These are phyloP conservation scores for Chaitophorus viminalis DNA, from an alignment of 2,888 invertebrate genomes.

Conservation along the genomic window DNA sequence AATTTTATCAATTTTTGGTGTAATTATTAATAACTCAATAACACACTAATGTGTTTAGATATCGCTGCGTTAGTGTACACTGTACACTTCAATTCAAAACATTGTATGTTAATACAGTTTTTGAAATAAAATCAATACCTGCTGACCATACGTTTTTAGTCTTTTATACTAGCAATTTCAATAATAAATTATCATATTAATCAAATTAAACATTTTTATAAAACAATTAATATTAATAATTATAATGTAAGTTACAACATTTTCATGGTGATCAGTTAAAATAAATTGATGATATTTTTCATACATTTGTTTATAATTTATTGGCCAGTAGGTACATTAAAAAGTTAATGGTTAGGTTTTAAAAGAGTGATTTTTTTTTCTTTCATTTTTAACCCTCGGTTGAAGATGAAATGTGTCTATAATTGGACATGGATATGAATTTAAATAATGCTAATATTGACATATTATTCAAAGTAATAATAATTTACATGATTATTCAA, in stretches of 20 bases:
- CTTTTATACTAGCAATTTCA: not conserved
- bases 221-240: not conserved
- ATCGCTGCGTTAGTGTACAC: not conserved
- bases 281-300: not conserved
- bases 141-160: not conserved
- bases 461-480: not conserved
- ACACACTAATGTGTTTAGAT: not conserved
- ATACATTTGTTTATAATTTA: not conserved
- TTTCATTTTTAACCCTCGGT: not conserved
- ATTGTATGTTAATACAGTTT: not conserved
- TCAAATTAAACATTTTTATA: not conserved
- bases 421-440: not conserved
- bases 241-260: not conserved
- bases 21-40: not conserved
- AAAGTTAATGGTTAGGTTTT: not conserved
- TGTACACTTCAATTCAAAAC: not conserved
- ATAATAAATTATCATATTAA: not conserved
- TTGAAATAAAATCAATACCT: constrained; percentile 10
- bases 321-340: not conserved
- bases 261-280: not conserved
- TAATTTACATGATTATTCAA: not conserved
- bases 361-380: not conserved
- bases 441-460: not conserved
- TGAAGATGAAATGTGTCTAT: not conserved
- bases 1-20: not conserved